Evolutionary conservation across 2,888 invertebrate species (phyloP).

Genomic region (Macrosiphum euphorbiae): DNA sequence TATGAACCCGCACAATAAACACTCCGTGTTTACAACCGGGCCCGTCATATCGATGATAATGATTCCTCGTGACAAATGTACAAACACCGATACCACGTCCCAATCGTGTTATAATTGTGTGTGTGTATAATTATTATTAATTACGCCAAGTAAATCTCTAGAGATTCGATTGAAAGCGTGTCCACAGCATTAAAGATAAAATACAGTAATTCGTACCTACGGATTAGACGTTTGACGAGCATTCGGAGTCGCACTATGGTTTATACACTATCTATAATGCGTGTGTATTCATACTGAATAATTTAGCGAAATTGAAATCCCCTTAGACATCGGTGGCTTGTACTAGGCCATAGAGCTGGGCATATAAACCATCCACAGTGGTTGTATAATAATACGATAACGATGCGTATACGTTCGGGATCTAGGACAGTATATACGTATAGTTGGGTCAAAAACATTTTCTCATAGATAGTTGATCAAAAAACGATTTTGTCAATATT

Average conservation of each 20-base stretch:
- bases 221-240: neutral
- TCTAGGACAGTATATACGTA: neutral
- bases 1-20: neutral
- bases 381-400: neutral
- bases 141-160: neutral
- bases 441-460: neutral
- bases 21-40: neutral
- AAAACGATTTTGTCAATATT: neutral
- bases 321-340: neutral
- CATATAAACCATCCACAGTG: neutral
- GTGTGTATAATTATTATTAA: neutral
- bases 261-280: neutral
- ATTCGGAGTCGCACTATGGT: neutral
- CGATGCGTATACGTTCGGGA: neutral
- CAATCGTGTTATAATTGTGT: neutral
- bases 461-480: neutral
- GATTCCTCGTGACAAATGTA: neutral
- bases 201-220: neutral
- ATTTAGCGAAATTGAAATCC: neutral
- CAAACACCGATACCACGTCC: neutral
- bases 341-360: neutral
- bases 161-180: neutral
- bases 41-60: neutral
- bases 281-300: neutral
- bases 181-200: constrained; percentile 2